phyloP scores from a whole-genome alignment of 2,888 invertebrate species.

The Cryptocephalus primarius region DNA sequence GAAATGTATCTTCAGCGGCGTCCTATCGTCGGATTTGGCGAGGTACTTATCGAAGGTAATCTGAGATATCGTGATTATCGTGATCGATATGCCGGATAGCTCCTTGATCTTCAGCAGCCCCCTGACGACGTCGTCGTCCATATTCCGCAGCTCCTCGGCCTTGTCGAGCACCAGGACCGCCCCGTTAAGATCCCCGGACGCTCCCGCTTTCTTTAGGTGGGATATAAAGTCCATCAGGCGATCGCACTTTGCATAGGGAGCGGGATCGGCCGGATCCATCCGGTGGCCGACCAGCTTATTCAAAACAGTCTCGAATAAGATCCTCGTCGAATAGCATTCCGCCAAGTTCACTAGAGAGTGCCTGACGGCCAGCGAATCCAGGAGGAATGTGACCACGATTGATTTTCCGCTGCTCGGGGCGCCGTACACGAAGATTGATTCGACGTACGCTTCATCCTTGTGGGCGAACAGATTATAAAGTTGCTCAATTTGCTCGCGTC shows the following conservation, averaged over 20 bases:
- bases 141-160: constrained; percentile 65
- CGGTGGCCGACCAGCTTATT: constrained; percentile 42
- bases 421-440: constrained; percentile 69
- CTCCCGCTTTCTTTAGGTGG: constrained; percentile 25
- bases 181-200: constrained; percentile 35
- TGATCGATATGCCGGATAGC: constrained; percentile 58
- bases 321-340: constrained; percentile 67
- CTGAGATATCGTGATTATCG: constrained; percentile 66
- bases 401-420: constrained; percentile 77
- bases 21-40: constrained; percentile 54
- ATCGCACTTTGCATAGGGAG: constrained; percentile 48
- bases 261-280: constrained; percentile 33
- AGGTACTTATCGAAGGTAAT: constrained; percentile 73
- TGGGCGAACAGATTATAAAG: constrained; percentile 37
- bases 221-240: constrained; percentile 54
- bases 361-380: constrained; percentile 47
- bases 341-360: constrained; percentile 64
- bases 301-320: constrained; percentile 66
- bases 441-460: constrained; percentile 51
- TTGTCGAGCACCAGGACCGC: constrained; percentile 67
- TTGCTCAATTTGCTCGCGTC: constrained; percentile 29
- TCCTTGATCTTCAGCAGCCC: constrained; percentile 64
- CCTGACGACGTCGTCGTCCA: constrained; percentile 63
- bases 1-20: constrained; percentile 65
- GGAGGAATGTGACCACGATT: constrained; percentile 50